Conservation (phyloP, 2,797 vertebrate species). For the Ambastaia sidthimunki region DNA sequence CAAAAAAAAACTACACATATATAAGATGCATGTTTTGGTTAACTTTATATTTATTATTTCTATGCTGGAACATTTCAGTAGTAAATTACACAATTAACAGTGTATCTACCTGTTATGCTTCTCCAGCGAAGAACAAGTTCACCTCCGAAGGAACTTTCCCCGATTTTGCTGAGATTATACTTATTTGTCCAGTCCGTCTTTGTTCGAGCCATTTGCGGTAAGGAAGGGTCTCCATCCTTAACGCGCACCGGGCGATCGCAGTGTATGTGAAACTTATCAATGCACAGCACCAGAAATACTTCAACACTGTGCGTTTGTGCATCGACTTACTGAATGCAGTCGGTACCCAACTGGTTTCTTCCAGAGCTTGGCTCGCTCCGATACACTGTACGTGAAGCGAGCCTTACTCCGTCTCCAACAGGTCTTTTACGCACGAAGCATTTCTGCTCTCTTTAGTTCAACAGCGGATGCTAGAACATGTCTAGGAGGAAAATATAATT, state of each 20-base stretch:
- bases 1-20: conserved; percentile 51
- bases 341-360: conserved; percentile 8
- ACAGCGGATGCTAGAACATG: not conserved
- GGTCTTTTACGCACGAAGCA: conserved; percentile 35
- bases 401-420: conserved; percentile 21
- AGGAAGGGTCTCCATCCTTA: conserved; percentile 65
- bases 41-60: not conserved
- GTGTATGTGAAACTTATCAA: conserved; percentile 35
- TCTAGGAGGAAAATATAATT: not conserved
- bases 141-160: conserved; percentile 58
- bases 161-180: conserved; percentile 57
- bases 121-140: conserved; percentile 62
- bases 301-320: conserved; percentile 46
- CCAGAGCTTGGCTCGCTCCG: conserved; percentile 15
- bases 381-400: not conserved
- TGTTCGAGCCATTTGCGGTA: conserved; percentile 36
- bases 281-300: conserved; percentile 46
- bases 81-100: not conserved
- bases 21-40: not conserved
- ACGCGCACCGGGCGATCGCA: conserved; percentile 58
- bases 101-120: conserved; percentile 69
- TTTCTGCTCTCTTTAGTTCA: not conserved
- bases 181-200: conserved; percentile 62
- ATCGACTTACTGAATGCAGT: conserved; percentile 10
- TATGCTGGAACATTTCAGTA: not conserved